Conservation (phyloP, 2,888 invertebrate species). For the Acleris emargana region DNA sequence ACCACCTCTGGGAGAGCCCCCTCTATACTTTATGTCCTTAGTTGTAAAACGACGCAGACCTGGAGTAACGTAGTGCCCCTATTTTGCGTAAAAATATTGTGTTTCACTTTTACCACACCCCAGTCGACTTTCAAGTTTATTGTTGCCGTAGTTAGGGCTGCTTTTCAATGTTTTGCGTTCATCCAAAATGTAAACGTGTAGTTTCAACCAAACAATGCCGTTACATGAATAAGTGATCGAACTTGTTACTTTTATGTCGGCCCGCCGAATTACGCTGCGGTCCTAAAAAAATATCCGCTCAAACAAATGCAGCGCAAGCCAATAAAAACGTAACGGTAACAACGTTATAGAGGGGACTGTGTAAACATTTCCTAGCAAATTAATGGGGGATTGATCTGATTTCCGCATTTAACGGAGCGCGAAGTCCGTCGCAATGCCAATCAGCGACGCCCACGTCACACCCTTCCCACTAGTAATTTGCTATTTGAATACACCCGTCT, state of each 20-base stretch:
- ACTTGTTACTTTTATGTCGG: constrained; percentile 23
- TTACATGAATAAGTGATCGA: constrained; percentile 26
- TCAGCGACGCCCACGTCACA: constrained; percentile 52
- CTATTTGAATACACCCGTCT: constrained; percentile 37
- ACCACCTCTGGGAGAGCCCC: constrained; percentile 50
- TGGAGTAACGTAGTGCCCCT: constrained; percentile 41
- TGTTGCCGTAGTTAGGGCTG: background rate
- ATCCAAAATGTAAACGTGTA: background rate
- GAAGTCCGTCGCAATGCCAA: constrained; percentile 79
- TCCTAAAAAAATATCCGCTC: constrained; percentile 31
- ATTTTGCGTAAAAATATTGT: constrained; percentile 21
- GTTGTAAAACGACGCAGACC: constrained; percentile 58
- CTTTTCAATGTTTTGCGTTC: background rate
- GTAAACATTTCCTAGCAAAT: constrained; percentile 73
- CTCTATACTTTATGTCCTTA: constrained; percentile 52
- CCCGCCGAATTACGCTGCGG: constrained; percentile 15
- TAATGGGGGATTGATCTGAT: constrained; percentile 77
- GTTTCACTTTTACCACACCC: constrained; percentile 19
- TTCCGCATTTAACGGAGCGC: constrained; percentile 71
- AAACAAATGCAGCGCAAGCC: constrained; percentile 47
- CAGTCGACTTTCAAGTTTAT: constrained; percentile 4
- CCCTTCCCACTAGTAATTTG: constrained; percentile 44
- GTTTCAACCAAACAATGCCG: constrained; percentile 6
- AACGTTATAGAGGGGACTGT: constrained; percentile 50
- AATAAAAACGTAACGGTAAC: constrained; percentile 65